These are phyloP conservation scores for Lacerta bilineata DNA, from an alignment of 2,797 vertebrate genomes.

Conservation along the genomic window DNA sequence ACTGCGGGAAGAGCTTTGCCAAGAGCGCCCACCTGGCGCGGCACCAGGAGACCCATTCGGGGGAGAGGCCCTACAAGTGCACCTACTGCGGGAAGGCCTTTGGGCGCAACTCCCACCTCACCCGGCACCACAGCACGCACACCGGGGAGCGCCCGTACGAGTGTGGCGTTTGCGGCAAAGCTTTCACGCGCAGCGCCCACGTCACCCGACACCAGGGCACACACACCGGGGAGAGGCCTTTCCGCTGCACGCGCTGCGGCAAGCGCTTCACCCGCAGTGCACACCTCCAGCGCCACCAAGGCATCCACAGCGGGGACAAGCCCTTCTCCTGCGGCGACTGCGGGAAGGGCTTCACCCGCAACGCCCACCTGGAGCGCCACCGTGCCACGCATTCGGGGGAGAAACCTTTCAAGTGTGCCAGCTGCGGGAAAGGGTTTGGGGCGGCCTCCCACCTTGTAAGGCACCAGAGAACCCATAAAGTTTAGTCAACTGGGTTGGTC, in stretches of 20 bases:
- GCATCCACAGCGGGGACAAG: slow-evolving; percentile 62
- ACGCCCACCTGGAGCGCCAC: slow-evolving; percentile 43
- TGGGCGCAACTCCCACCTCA: slow-evolving; percentile 61
- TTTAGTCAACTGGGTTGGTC: background rate
- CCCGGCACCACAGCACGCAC: slow-evolving; percentile 58
- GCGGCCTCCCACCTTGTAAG: slow-evolving; percentile 44
- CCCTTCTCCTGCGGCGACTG: slow-evolving; percentile 51
- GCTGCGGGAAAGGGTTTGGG: slow-evolving; percentile 46
- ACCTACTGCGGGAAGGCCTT: slow-evolving; percentile 63
- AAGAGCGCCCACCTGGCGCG: slow-evolving; percentile 50
- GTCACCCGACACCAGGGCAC: slow-evolving; percentile 70
- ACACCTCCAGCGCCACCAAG: slow-evolving; percentile 64
- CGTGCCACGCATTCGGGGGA: slow-evolving; percentile 34
- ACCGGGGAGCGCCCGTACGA: slow-evolving; percentile 57
- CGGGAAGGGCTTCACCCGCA: slow-evolving; percentile 43
- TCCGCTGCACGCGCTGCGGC: slow-evolving; percentile 24
- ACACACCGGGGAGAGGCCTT: slow-evolving; percentile 36
- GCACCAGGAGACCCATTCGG: slow-evolving; percentile 61
- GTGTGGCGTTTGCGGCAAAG: slow-evolving; percentile 65
- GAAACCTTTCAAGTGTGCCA: slow-evolving; percentile 47
- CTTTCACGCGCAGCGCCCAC: slow-evolving; percentile 59
- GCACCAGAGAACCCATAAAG: slow-evolving; percentile 45
- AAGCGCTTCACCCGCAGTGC: slow-evolving; percentile 41
- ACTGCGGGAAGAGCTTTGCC: slow-evolving; percentile 42
- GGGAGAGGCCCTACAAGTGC: slow-evolving; percentile 62